Evolutionary conservation across 1,140 invertebrate species (phyloP).

Genomic region (Coptotermes formosanus): DNA sequence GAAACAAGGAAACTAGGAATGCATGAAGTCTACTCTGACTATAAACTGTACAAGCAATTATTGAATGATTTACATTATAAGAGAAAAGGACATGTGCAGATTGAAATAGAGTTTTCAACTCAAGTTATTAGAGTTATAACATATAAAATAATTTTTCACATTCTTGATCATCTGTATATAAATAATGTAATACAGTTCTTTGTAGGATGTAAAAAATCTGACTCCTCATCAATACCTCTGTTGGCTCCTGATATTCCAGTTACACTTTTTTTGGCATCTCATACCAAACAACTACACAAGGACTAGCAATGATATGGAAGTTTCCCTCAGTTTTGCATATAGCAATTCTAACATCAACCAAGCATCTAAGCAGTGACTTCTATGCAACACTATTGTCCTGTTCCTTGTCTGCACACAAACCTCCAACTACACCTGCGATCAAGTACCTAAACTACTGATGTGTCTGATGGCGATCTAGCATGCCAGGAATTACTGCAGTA

Average conservation of each 20-base stretch:
- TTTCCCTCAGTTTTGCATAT: slow-evolving; percentile 9
- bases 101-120: background rate
- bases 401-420: background rate
- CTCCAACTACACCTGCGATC: background rate
- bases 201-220: background rate
- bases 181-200: background rate
- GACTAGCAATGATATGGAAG: slow-evolving; percentile 32
- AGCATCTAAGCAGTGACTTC: slow-evolving; percentile 4
- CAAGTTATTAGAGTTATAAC: background rate
- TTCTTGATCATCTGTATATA: background rate
- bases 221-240: background rate
- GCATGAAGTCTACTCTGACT: background rate
- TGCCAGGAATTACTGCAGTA: background rate
- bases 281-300: background rate
- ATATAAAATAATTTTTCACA: background rate
- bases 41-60: slow-evolving; percentile 13
- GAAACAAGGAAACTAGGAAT: slow-evolving; percentile 1
- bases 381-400: background rate
- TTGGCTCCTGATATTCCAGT: background rate
- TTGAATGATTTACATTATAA: background rate
- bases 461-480: background rate
- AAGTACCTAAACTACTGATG: background rate
- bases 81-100: background rate
- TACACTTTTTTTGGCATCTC: background rate
- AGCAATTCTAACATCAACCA: slow-evolving; percentile 17